phyloP scores from a whole-genome alignment of 35 echinoderm and acorn worm genomes.

The Lytechinus variegatus region DNA sequence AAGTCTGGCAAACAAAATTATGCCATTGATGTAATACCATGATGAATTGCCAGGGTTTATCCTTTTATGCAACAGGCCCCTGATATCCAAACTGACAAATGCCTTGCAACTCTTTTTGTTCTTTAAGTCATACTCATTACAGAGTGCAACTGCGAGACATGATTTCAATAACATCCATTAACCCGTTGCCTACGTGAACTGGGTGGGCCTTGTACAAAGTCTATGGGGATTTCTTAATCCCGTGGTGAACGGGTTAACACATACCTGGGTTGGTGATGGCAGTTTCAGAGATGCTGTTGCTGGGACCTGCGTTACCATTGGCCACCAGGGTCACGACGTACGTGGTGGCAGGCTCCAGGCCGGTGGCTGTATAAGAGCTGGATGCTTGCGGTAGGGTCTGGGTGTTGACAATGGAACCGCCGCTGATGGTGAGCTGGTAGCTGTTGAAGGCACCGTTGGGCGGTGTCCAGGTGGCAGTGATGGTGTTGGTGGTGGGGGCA shows the following conservation, averaged over 20 bases:
- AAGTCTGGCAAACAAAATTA: no score
- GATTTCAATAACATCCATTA: neutral
- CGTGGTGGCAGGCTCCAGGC: neutral
- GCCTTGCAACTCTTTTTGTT: no score
- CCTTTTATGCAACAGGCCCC: no score
- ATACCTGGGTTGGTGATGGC: neutral
- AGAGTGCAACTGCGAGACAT: neutral
- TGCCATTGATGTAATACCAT: no score
- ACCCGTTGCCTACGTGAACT: no score
- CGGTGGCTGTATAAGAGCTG: neutral
- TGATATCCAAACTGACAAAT: no score
- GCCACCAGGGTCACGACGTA: neutral
- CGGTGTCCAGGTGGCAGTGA: constrained; percentile 10
- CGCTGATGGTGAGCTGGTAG: constrained; percentile 27
- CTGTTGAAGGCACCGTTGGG: constrained; percentile 24
- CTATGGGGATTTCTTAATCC: no score
- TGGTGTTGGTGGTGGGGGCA: neutral
- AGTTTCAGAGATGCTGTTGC: neutral
- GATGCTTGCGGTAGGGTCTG: neutral
- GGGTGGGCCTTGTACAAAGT: no score
- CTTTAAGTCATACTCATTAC: no score
- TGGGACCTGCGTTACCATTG: neutral
- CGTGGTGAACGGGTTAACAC: no score
- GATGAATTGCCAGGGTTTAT: no score
- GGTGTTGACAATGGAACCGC: neutral